Base-by-base conservation (phyloP, 2,888 invertebrate genomes). In the Phortica magna region DNA sequence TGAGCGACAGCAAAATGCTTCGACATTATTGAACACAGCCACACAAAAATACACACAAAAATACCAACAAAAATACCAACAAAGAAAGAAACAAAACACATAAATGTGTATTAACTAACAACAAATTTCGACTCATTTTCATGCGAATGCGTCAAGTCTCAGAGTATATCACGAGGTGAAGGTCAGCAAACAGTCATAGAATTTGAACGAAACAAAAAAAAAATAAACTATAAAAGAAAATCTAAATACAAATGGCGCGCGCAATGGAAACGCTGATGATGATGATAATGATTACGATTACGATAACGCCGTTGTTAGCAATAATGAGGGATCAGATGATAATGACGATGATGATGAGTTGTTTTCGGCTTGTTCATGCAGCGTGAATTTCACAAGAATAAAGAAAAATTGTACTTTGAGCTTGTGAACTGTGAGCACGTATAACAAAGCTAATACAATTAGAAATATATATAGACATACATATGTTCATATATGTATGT, bases 121-220 rank as follows among this genome's bases (percentile, higher is more conserved):
- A 31, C 31, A 31, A 31, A 31, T 48, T 9, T 0, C 7, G 9
- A 0, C 48, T 48, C 3, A 48, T 48, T 48, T 14, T 14, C 48
- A 48, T 12, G 48, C 14, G 48, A 48, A 61, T 61, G 22, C 22
- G 19, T 22, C 17, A 19, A 43, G 61, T 68, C 77, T 75, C 77
- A 76, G 82, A 65, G 39, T 71, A 71, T 71, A 71, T 71, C 78
- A 82, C 77, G 84, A 81, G 85, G 84, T 88, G 87, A 85, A 88
- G 88, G 87, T 83, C 85, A 71, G 17, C 82, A 82, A 84, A 83
- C 84, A 83, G 73, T 64, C 75, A 71, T 31, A 22, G 7, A 31
- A 55, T 71, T 65, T 41, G 71, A 59, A n/a, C 9, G 48, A 70
- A 70, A 72, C 2, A 22, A n/a, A 57, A 72, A 72, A 72, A 39